phyloP scores from a whole-genome alignment of 2,888 invertebrate species.

The Cerastoderma edule region DNA sequence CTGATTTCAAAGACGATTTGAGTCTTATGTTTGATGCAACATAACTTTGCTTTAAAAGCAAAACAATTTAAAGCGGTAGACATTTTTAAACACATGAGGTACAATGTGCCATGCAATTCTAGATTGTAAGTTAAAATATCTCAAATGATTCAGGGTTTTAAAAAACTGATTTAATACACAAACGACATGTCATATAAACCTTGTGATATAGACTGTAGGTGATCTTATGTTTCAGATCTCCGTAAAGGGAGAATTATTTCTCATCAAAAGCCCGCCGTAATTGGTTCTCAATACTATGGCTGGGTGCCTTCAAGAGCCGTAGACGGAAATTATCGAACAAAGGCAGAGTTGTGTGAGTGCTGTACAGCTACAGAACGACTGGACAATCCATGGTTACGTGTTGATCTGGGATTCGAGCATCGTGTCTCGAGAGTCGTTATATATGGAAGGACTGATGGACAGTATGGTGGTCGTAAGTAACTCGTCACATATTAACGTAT shows the following conservation, averaged over 20 bases:
- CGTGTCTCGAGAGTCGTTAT: slow-evolving; percentile 4
- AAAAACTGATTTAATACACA: no score
- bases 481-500: not conserved
- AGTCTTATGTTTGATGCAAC: no score
- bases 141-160: no score
- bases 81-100: no score
- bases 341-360: not conserved
- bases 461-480: slow-evolving; percentile 13
- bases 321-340: not conserved
- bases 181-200: no score
- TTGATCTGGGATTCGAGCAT: not conserved
- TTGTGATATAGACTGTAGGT: no score
- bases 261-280: not conserved
- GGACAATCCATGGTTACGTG: slow-evolving; percentile 2
- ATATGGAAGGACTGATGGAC: slow-evolving; percentile 13
- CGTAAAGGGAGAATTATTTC: slow-evolving; percentile 2
- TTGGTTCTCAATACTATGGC: not conserved
- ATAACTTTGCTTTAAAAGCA: no score
- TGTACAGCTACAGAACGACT: not conserved
- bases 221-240: no score
- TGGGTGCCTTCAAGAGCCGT: not conserved
- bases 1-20: no score
- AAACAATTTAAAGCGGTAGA: no score
- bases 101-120: no score
- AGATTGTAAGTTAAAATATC: no score